These are phyloP conservation scores for Elachura formosa DNA, from an alignment of 2,113 vertebrate genomes.

Conservation along the genomic window DNA sequence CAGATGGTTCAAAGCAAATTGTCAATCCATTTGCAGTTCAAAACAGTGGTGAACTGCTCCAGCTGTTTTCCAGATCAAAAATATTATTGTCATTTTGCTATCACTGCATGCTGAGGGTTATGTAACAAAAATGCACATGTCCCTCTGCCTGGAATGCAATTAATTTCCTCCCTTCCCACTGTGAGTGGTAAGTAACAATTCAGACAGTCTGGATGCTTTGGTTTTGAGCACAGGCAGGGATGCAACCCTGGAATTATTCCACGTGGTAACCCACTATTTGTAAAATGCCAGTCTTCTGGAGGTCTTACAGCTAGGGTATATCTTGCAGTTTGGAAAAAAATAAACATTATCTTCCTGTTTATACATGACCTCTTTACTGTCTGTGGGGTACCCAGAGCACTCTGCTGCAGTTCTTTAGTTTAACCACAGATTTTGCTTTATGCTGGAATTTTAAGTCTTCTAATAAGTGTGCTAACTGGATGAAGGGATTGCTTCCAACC, in stretches of 20 bases:
- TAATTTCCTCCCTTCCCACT: constrained; percentile 51
- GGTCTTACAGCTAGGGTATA: neutral
- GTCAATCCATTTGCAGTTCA: constrained; percentile 17
- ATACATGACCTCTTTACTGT: neutral
- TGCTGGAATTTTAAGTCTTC: neutral
- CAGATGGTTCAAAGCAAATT: constrained; percentile 4
- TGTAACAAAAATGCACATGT: constrained; percentile 43
- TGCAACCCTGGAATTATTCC: neutral
- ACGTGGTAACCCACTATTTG: neutral
- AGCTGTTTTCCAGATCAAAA: constrained; percentile 58
- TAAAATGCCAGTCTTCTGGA: neutral
- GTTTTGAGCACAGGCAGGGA: neutral
- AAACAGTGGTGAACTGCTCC: constrained; percentile 5
- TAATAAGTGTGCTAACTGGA: neutral
- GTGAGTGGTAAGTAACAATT: constrained; percentile 12
- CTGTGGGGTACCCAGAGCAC: neutral
- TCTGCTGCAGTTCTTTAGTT: neutral
- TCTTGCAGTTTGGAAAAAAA: neutral
- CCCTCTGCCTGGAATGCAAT: constrained; percentile 48
- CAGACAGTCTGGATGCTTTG: constrained; percentile 27
- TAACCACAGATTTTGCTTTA: neutral
- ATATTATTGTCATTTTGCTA: constrained; percentile 41
- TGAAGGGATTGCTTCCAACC: neutral
- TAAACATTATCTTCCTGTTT: neutral
- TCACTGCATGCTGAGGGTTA: constrained; percentile 24